Base-by-base conservation (phyloP, 2,888 invertebrate genomes). In the Diplazon laetatorius region DNA sequence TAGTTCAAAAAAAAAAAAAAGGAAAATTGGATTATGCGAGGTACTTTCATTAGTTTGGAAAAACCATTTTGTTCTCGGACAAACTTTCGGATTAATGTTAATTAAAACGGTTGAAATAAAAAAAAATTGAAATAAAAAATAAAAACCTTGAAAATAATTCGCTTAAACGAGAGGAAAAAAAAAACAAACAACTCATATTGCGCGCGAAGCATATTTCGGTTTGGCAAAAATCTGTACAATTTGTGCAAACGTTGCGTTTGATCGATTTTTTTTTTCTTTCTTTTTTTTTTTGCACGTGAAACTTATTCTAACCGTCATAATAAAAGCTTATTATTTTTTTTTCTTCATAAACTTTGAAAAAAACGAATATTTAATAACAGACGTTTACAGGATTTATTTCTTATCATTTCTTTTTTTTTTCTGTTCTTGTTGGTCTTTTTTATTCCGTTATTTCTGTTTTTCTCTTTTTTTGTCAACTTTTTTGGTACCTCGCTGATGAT, bases 401-500 rank as follows among this genome's bases (percentile, higher is more conserved):
- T n/a, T n/a, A n/a, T n/a, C n/a, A n/a, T 76, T 70, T 52, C 62
- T 57, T 62, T 70, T 78, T 62, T 22, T 57, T 65, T 68, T 39
- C 37, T 57, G 25, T 71, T 78, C 39, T 62, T 57, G 25, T 71
- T 78, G 44, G 55, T 55, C 52, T 57, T 76, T 60, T 52, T 46
- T 48, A n/a, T 68, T 39, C 37, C 50, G 25, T 71, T 78, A 39
- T 62, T 57, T 30, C 68, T 78, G 44, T 55, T 55, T 57, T 76
- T 60, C 46, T 46, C 42, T 70, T 35, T 59, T 70, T 62, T 59
- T 74, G 55, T 48, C 76, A 39, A 55, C 42, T 69, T 82, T 78
- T 82, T 82, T 81, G 76, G 82, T 80, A 78, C 79, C 81, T 82
- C 75, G 75, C 75, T 79, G 72, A 75, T 65, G 62, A 79, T 77